Base-by-base conservation (phyloP, 1,140 invertebrate species). In the Daktulosphaira vitifoliae region DNA sequence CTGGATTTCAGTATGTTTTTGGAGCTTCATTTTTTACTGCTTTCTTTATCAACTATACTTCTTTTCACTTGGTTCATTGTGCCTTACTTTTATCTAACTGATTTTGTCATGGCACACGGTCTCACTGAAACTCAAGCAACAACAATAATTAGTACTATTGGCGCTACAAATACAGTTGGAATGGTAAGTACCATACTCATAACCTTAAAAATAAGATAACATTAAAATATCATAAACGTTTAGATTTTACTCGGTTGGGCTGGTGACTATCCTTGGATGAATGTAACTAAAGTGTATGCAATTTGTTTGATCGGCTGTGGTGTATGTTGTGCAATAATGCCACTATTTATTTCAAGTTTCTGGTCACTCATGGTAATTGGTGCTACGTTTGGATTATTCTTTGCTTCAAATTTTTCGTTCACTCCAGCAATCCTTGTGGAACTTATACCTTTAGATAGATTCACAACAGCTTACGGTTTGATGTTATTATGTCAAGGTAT, bases 51-150 rank as follows among this genome's bases (percentile, higher is more conserved):
- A 3, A 93, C 90, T 53, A 84, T 91, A 68, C 80, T 92, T 44
- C 78, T 93, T n/a, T 92, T 92, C 74, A 86, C 84, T 68, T 93
- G 88, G 86, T 90, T 91, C 73, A 91, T 92, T 69, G 86, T 92
- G 46, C 89, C 89, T 29, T 93, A 93, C 76, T 88, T 92, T 72
- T 93, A 91, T 74, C 77, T 92, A 18, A 85, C 85, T 44, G 88
- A 91, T 66, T 74, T 77, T 66, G 76, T 78, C 8, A 72, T 73
- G 33, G 71, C 69, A 49, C 69, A 69, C 8, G 67, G 56, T 20
- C 67, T 76, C 72, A 78, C 78, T 7, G 83, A 88, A 67, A 80
- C 84, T 9, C 80, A 85, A 46, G 85, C 83, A 33, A 89, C 89
- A 1, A 78, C 81, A 59, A 78, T 91, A 51, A 80, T 92, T 59